Evolutionary conservation across 2,888 invertebrate genomes (phyloP).

Genomic region (Meta bourneti): DNA sequence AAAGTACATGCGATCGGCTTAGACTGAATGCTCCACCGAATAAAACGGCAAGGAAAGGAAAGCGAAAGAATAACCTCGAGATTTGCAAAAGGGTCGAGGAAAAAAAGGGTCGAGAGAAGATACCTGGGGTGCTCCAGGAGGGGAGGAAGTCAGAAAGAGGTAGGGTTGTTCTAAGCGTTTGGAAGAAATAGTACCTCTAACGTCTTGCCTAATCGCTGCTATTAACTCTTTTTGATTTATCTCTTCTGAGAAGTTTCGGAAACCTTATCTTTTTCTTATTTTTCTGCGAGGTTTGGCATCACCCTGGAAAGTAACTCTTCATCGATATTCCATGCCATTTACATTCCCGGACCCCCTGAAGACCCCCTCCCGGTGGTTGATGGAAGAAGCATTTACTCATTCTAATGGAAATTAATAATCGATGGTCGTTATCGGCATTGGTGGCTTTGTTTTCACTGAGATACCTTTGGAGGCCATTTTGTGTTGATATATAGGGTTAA

Average conservation of each 20-base stretch:
- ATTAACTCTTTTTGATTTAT: constrained; percentile 47
- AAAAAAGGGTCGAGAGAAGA: too few relatives aligned
- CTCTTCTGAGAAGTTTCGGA: constrained; percentile 22
- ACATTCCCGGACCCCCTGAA: constrained; percentile 14
- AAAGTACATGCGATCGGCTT: too few relatives aligned
- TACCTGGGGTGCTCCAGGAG: too few relatives aligned
- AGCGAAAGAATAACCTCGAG: too few relatives aligned
- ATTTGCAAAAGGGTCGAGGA: too few relatives aligned
- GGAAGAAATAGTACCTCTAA: background rate
- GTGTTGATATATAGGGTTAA: background rate
- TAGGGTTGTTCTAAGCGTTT: too few relatives aligned
- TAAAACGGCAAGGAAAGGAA: too few relatives aligned
- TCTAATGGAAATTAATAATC: constrained; percentile 1
- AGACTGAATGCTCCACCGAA: too few relatives aligned
- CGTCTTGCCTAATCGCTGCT: constrained; percentile 36
- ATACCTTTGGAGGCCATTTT: background rate
- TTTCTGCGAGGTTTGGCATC: background rate
- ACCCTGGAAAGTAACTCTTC: constrained; percentile 16
- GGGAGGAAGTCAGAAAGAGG: background rate
- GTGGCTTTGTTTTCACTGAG: background rate
- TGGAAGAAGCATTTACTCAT: background rate
- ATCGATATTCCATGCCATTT: constrained; percentile 33
- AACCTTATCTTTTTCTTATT: constrained; percentile 7
- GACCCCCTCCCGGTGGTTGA: background rate
- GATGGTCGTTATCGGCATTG: background rate